Evolutionary conservation across 1,140 invertebrate species (phyloP).

Genomic region (Macrocentrus cingulum): DNA sequence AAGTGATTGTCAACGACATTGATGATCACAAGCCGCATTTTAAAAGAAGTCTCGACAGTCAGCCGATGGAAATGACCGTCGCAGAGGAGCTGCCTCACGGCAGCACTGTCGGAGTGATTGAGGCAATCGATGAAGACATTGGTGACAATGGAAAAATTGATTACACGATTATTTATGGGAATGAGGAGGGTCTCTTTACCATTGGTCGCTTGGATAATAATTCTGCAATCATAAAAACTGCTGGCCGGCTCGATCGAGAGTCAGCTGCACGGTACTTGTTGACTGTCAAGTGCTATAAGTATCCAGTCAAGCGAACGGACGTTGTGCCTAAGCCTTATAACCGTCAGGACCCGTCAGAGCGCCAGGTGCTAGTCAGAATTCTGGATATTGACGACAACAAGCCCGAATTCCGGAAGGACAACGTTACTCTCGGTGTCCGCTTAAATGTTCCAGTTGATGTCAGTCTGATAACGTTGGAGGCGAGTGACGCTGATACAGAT

Average conservation of each 20-base stretch:
- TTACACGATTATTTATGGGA: constrained; percentile 74
- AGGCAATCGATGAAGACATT: constrained; percentile 74
- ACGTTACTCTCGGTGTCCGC: constrained; percentile 72
- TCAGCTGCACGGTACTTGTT: constrained; percentile 62
- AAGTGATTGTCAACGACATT: constrained; percentile 71
- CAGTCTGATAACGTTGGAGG: constrained; percentile 67
- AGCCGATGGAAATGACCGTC: constrained; percentile 65
- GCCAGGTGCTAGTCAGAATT: constrained; percentile 67
- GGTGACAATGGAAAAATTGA: constrained; percentile 76
- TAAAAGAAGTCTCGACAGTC: constrained; percentile 67
- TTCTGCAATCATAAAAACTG: constrained; percentile 65
- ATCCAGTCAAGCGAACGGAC: constrained; percentile 51
- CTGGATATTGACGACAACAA: constrained; percentile 76
- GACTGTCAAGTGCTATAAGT: constrained; percentile 73
- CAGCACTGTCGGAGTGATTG: constrained; percentile 67
- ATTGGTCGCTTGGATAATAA: constrained; percentile 68
- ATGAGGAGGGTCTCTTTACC: constrained; percentile 68
- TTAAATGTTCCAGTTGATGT: constrained; percentile 77
- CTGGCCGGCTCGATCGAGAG: constrained; percentile 70
- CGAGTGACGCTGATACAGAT: constrained; percentile 69
- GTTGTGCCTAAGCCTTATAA: constrained; percentile 64
- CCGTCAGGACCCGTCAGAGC: constrained; percentile 70
- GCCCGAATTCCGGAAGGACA: constrained; percentile 67
- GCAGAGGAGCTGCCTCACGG: constrained; percentile 69
- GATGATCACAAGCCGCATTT: constrained; percentile 81